These are phyloP conservation scores for Picus viridis DNA, from an alignment of 2,797 vertebrate genomes.

Conservation along the genomic window DNA sequence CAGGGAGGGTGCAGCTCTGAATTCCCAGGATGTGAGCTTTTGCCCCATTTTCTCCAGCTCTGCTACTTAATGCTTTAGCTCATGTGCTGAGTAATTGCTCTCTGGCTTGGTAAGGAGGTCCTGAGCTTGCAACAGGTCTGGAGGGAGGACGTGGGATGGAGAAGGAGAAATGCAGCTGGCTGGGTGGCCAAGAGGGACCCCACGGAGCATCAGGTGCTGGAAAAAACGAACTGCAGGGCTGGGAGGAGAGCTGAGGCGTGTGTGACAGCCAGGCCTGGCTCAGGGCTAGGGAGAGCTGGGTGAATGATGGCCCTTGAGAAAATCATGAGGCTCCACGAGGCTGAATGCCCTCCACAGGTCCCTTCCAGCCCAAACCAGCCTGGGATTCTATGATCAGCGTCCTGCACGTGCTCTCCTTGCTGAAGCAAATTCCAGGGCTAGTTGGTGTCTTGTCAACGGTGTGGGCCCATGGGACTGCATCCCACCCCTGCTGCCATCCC, in stretches of 20 bases:
- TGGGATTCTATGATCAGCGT: not conserved
- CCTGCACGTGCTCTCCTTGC: not conserved
- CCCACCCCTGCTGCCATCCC: not conserved
- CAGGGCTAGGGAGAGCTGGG: not conserved
- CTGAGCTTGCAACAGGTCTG: rapidly evolving
- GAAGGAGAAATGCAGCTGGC: not conserved
- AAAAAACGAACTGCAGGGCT: not conserved
- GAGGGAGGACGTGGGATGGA: not conserved
- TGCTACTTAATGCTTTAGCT: not conserved
- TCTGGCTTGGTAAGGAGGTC: not conserved
- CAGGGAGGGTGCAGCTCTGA: not conserved
- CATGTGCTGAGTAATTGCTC: not conserved
- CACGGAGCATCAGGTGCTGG: not conserved
- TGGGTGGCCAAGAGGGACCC: not conserved
- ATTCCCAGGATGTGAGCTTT: not conserved
- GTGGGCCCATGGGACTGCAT: not conserved
- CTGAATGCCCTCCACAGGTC: not conserved
- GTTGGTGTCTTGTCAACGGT: rapidly evolving
- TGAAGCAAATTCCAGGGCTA: not conserved
- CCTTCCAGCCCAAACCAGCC: not conserved
- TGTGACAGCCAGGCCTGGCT: rapidly evolving
- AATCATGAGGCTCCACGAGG: no score
- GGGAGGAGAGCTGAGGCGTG: not conserved
- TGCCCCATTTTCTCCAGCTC: not conserved
- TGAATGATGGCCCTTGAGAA: not conserved